Percentiles rank a stretch among this genome's conserved stretches.
These are phyloP conservation scores for Channa argus DNA, from an alignment of 2,113 vertebrate species.

Conservation along the genomic window DNA sequence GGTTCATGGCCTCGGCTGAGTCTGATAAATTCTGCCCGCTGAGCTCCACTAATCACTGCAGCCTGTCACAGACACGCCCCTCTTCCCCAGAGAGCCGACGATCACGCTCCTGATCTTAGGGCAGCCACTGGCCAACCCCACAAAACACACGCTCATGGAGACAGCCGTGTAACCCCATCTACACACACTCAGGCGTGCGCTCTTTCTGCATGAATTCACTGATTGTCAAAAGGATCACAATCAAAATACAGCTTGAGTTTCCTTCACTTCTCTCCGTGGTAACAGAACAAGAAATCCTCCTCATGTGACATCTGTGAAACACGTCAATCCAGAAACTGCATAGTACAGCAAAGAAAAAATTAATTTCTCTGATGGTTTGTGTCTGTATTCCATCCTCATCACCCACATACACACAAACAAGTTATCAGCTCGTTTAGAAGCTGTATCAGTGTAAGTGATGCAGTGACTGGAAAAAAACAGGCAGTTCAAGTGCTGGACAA, in stretches of 20 bases:
- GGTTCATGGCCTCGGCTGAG: conserved; percentile 76
- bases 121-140: conserved; percentile 43
- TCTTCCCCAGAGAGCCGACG: conserved; percentile 57
- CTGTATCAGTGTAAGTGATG: conserved; percentile 81
- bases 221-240: conserved; percentile 38
- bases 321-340: conserved; percentile 48
- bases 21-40: conserved; percentile 76
- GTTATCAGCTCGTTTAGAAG: conserved; percentile 44
- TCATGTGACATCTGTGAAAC: conserved; percentile 13
- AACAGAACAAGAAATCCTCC: conserved; percentile 33
- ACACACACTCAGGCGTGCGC: conserved; percentile 2
- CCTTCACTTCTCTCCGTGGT: conserved; percentile 21
- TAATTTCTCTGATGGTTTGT: conserved; percentile 64
- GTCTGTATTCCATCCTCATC: conserved; percentile 33
- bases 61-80: conserved; percentile 72
- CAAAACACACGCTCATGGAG: conserved; percentile 32
- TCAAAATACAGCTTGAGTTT: conserved; percentile 27
- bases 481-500: conserved; percentile 88
- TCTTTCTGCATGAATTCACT: conserved; percentile 11
- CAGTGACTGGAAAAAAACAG: conserved; percentile 88
- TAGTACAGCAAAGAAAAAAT: conserved; percentile 52
- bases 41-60: conserved; percentile 78
- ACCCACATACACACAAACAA: conserved; percentile 50
- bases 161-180: conserved; percentile 26
- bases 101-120: conserved; percentile 58